phyloP scores from a whole-genome alignment of 2,113 vertebrate species.

The Scomber japonicus region DNA sequence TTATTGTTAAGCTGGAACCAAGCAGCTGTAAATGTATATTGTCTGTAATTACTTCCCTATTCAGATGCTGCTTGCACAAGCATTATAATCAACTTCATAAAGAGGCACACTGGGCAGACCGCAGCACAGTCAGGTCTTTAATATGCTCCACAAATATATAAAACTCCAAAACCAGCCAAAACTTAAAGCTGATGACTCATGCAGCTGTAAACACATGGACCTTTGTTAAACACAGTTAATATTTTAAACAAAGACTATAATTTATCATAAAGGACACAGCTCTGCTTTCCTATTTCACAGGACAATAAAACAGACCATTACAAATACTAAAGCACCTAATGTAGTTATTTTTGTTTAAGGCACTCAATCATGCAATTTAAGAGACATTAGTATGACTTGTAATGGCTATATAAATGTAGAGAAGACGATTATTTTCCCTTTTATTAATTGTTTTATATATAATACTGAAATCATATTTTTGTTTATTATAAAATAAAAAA shows the following conservation, averaged over 20 bases:
- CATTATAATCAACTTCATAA: conserved; percentile 43
- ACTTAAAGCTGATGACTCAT: conserved; percentile 27
- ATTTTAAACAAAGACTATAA: conserved; percentile 1
- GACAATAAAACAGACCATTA: too few relatives aligned
- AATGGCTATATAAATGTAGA: too few relatives aligned
- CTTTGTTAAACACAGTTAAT: conserved; percentile 9
- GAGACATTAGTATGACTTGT: too few relatives aligned
- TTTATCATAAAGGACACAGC: too few relatives aligned
- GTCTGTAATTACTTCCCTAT: conserved; percentile 11
- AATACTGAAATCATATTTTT: too few relatives aligned
- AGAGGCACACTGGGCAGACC: conserved; percentile 2
- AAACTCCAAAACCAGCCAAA: conserved; percentile 6
- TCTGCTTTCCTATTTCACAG: too few relatives aligned
- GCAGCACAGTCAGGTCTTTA: conserved; percentile 34
- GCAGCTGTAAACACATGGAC: conserved; percentile 1
- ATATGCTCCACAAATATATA: conserved; percentile 31
- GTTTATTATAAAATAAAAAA: too few relatives aligned
- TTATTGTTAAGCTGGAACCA: conserved; percentile 16
- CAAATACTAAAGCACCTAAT: too few relatives aligned
- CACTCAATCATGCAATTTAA: too few relatives aligned
- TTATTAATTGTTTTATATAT: too few relatives aligned
- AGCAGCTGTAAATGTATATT: not conserved
- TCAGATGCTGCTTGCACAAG: conserved; percentile 34
- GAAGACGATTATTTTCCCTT: too few relatives aligned
- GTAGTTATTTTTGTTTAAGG: too few relatives aligned